Base-by-base conservation (phyloP, 2,797 vertebrate genomes). In the Prunella strophiata region DNA sequence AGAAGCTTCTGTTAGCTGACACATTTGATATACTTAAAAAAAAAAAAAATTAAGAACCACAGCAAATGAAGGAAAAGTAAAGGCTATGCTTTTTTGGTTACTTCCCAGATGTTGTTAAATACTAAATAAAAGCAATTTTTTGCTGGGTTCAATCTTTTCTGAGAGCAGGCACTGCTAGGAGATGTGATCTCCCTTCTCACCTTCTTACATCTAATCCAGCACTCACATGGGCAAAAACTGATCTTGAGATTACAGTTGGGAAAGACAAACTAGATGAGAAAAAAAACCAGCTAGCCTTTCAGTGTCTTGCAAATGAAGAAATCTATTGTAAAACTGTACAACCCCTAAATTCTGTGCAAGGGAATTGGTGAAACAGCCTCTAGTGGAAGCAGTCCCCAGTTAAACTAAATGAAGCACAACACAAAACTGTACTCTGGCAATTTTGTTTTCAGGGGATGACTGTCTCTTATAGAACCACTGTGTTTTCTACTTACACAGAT, bases 341-440 rank as follows among this genome's bases (percentile, higher is more conserved):
- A 42, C 13, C 11, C 34, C 29, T 45, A 13, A 18, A 63, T 57
- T 72, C 38, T 59, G 16, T 48, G 36, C 32, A 32, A 29, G 16
- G 51, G 47, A 78, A 43, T 2, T 20, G 10, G 17, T 30, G 23
- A 47, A 82, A 50, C 3, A 72, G 51, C 11, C 27, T 57, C 27
- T 4, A 58, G 25, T 10, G n/a, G 54, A 63, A 75, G 34, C 20
- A 87, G 32, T 13, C 26, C 6, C 5, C 34, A 22, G 9, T 43
- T 40, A 72, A 71, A 65, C 11, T 42, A n/a, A 47, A 50, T 22
- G 47, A 68, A 91, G 17, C 29, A 50, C 16, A 81, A 23, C 29
- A 27, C 29, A 62, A 67, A 84, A 62, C 32, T 0, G 0, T 13
- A 10, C 11, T 36, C 36, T 5, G 22, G 14, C 29, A 68, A 3